Percentiles rank a stretch among this genome's conserved stretches.
Conservation (phyloP, 2,888 invertebrate species). For the Tromatobia lineatoria region DNA sequence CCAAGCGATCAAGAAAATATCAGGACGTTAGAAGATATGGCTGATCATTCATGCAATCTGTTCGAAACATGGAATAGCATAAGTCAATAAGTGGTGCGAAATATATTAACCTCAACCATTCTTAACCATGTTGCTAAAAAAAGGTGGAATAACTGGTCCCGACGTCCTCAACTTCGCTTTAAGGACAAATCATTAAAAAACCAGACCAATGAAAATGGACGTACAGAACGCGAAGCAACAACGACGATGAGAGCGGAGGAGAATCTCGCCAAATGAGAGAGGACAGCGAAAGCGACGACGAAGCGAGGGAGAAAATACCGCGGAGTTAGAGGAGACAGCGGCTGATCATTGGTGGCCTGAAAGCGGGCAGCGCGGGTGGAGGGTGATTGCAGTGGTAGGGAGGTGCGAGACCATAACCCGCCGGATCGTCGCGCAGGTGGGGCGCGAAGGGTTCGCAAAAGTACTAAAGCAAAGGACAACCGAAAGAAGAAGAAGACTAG, state of each 20-base stretch:
- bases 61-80: no score
- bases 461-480: slow-evolving; percentile 66
- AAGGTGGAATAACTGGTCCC: neutral
- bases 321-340: slow-evolving; percentile 78
- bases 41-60: no score
- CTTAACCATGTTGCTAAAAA: neutral
- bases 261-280: neutral
- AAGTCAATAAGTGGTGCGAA: no score
- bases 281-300: slow-evolving; percentile 4
- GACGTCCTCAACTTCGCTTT: neutral
- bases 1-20: slow-evolving; percentile 48
- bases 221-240: neutral
- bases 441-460: slow-evolving; percentile 26
- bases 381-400: slow-evolving; percentile 75
- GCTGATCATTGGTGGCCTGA: slow-evolving; percentile 84
- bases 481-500: slow-evolving; percentile 70
- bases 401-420: slow-evolving; percentile 72
- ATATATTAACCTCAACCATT: no score
- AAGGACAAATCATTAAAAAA: neutral
- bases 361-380: slow-evolving; percentile 73
- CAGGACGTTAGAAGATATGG: no score
- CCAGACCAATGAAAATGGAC: neutral
- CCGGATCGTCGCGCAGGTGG: slow-evolving; percentile 47
- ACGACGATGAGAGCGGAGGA: neutral
- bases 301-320: slow-evolving; percentile 56